Evolutionary conservation across 2,888 invertebrate species (phyloP).

Genomic region (Athetis lepigone): DNA sequence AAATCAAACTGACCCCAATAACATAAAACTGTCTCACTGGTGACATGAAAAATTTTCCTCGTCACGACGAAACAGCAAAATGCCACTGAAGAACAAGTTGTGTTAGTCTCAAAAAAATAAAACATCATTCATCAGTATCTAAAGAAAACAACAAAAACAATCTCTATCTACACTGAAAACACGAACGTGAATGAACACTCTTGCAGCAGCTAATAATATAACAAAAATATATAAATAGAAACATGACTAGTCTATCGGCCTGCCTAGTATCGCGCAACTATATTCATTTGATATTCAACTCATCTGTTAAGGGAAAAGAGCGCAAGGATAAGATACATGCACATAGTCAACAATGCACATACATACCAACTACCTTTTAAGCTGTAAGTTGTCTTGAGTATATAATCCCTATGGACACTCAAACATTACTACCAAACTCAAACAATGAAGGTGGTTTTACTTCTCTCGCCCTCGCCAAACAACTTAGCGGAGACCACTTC

Average conservation of each 20-base stretch:
- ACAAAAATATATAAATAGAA: constrained; percentile 27
- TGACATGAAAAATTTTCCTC: constrained; percentile 28
- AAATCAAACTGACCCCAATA: constrained; percentile 14
- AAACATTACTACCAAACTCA: constrained; percentile 52
- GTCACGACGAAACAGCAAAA: constrained; percentile 27
- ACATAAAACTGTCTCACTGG: not conserved
- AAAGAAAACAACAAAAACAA: constrained; percentile 15
- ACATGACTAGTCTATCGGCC: constrained; percentile 23
- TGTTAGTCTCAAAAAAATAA: constrained; percentile 24
- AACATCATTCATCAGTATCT: constrained; percentile 25
- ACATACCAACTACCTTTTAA: constrained; percentile 27
- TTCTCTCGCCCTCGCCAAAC: constrained; percentile 60
- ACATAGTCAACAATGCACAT: constrained; percentile 30
- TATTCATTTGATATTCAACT: constrained; percentile 52
- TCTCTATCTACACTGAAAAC: constrained; percentile 22
- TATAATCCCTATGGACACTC: constrained; percentile 29
- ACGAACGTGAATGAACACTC: constrained; percentile 7
- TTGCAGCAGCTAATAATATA: constrained; percentile 16
- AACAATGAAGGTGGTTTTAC: constrained; percentile 57
- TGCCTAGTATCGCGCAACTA: constrained; percentile 13
- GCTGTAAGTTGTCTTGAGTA: constrained; percentile 12
- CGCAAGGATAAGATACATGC: constrained; percentile 45
- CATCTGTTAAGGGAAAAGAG: constrained; percentile 53
- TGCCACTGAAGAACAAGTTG: constrained; percentile 21
- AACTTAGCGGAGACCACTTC: constrained; percentile 62